A percentile compares a stretch with the other conserved stretches of the same genome.
These are phyloP conservation scores for Paramormyrops hopkinsi DNA, from an alignment of 2,797 vertebrate genomes.

Conservation along the genomic window DNA sequence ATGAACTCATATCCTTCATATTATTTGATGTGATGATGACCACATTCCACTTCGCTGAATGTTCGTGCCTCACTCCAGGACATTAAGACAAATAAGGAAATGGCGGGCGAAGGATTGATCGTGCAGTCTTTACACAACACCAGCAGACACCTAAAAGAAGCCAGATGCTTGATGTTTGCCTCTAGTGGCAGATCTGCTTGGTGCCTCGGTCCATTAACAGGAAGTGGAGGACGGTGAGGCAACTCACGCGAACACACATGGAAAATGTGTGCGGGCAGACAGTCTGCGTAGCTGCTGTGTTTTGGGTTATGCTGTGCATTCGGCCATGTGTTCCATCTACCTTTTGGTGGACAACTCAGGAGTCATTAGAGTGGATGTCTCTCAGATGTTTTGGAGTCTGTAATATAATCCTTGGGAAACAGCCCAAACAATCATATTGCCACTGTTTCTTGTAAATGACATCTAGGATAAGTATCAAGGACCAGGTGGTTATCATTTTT, in stretches of 20 bases:
- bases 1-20: background rate
- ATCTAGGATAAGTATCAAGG: background rate
- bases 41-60: background rate
- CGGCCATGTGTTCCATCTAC: slow-evolving; percentile 44
- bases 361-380: slow-evolving; percentile 42
- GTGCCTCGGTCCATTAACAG: slow-evolving; percentile 29
- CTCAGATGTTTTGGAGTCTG: slow-evolving; percentile 33
- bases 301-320: slow-evolving; percentile 6
- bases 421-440: background rate
- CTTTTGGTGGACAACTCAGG: slow-evolving; percentile 24
- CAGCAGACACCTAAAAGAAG: slow-evolving; percentile 19
- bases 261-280: background rate
- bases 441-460: slow-evolving; percentile 9
- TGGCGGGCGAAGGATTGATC: slow-evolving; percentile 37
- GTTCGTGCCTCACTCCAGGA: slow-evolving; percentile 25
- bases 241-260: background rate
- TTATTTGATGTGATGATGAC: background rate
- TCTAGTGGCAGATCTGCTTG: slow-evolving; percentile 26
- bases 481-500: slow-evolving; percentile 18
- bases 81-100: slow-evolving; percentile 47
- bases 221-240: slow-evolving; percentile 33
- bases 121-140: slow-evolving; percentile 19
- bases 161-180: slow-evolving; percentile 24
- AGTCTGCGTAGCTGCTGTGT: background rate
- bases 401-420: slow-evolving; percentile 12